Evolutionary conservation across 2,797 vertebrate species (phyloP).

Genomic region (Pempheris klunzingeri): DNA sequence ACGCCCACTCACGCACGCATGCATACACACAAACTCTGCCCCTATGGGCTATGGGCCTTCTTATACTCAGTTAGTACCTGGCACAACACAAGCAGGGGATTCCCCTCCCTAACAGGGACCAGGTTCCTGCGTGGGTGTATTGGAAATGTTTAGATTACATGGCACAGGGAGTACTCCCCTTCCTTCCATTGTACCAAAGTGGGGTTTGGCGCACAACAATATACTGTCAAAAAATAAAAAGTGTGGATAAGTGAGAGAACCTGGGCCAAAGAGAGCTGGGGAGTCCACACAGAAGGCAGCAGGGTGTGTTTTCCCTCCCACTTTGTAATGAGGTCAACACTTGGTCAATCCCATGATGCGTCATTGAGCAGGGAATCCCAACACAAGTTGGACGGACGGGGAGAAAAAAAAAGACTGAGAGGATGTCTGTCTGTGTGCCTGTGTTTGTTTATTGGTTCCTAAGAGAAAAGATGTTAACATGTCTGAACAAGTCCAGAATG

Average conservation of each 20-base stretch:
- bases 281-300: not conserved
- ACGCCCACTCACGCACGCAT: conserved; percentile 59
- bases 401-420: conserved; percentile 25
- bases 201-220: not conserved
- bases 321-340: conserved; percentile 64
- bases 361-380: conserved; percentile 76
- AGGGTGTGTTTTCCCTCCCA: conserved; percentile 53
- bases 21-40: conserved; percentile 40
- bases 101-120: conserved; percentile 51
- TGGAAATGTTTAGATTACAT: conserved; percentile 67
- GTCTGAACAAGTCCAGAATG: conserved; percentile 65
- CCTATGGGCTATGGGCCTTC: conserved; percentile 46
- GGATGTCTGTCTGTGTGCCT: conserved; percentile 31
- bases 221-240: conserved; percentile 27
- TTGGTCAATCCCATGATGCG: conserved; percentile 62
- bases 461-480: conserved; percentile 62
- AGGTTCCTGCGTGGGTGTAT: conserved; percentile 62
- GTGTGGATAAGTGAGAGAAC: conserved; percentile 2
- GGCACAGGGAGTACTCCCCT: conserved; percentile 59
- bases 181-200: conserved; percentile 71
- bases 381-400: conserved; percentile 20
- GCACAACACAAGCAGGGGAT: conserved; percentile 76
- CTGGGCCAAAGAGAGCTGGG: conserved; percentile 16
- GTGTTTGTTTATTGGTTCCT: conserved; percentile 72
- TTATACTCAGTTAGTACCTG: conserved; percentile 67